A percentile compares a stretch with the other conserved stretches of the same genome.
Evolutionary conservation across 92 coral and sea anemone genomes (phyloP).

Genomic region (Porites rus): DNA sequence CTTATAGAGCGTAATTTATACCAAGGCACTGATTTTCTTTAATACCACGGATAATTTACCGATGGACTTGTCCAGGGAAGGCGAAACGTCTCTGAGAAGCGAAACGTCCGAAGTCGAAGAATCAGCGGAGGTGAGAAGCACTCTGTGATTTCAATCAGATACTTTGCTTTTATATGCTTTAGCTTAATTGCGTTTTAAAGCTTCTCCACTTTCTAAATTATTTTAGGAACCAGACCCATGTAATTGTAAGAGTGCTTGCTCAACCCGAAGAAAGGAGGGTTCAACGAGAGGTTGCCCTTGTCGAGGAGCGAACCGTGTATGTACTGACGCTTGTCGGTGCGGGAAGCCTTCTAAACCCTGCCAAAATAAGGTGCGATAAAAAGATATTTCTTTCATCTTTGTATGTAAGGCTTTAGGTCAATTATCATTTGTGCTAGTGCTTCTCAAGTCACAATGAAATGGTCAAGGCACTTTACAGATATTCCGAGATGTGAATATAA

Average conservation of each 20-base stretch:
- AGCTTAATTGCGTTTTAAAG: neutral
- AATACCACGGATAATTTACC: no score
- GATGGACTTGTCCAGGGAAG: no score
- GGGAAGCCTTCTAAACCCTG: conserved; percentile 37
- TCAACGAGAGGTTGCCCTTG: conserved; percentile 24
- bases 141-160: neutral
- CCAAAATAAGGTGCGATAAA: conserved; percentile 38
- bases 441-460: no score
- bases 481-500: no score
- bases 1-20: no score
- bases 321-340: conserved; percentile 37
- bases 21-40: no score
- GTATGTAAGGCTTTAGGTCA: neutral
- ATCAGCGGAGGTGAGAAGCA: conserved; percentile 5
- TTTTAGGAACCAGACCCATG: conserved; percentile 19
- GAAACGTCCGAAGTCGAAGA: no score
- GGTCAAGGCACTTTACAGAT: no score
- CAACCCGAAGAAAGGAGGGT: conserved; percentile 32
- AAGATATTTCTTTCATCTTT: conserved; percentile 8
- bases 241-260: conserved; percentile 27
- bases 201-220: conserved; percentile 6
- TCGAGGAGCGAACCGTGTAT: conserved; percentile 4
- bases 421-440: neutral
- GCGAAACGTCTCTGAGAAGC: no score
- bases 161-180: neutral